phyloP scores from a whole-genome alignment of 2,797 vertebrate genomes.

The Tenualosa ilisha region DNA sequence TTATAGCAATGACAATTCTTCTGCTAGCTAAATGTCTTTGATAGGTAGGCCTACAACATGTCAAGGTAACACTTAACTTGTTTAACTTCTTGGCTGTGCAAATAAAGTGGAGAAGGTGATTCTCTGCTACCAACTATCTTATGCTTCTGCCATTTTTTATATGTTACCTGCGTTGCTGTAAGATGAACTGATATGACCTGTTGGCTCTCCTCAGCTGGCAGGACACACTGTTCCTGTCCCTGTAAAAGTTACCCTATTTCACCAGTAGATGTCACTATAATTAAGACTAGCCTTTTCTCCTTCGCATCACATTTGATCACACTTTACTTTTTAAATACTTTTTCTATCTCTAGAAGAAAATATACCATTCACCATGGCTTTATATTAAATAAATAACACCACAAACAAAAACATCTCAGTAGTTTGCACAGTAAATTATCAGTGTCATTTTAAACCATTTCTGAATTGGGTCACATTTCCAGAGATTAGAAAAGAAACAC shows the following conservation, averaged over 20 bases:
- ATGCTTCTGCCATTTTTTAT: not conserved
- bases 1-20: not conserved
- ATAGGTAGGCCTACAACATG: not conserved
- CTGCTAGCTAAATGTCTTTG: not conserved
- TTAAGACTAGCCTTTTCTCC: not conserved
- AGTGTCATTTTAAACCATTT: not conserved
- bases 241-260: not conserved
- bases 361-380: not conserved
- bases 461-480: not conserved
- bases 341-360: not conserved
- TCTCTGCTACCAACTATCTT: not conserved
- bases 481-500: no score
- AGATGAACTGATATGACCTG: conserved; percentile 5
- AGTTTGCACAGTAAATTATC: no score
- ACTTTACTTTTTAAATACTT: not conserved
- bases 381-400: not conserved
- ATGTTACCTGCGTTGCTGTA: not conserved
- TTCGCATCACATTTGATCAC: not conserved
- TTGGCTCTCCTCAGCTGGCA: not conserved
- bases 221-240: not conserved
- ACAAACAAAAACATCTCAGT: not conserved
- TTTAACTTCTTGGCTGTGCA: not conserved
- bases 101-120: no score
- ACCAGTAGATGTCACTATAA: conserved; percentile 12
- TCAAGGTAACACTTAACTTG: not conserved